Percentiles rank a stretch among this genome's conserved stretches.
phyloP scores from a whole-genome alignment of 2,888 invertebrate species.

The Zygothrica quintamaculata region DNA sequence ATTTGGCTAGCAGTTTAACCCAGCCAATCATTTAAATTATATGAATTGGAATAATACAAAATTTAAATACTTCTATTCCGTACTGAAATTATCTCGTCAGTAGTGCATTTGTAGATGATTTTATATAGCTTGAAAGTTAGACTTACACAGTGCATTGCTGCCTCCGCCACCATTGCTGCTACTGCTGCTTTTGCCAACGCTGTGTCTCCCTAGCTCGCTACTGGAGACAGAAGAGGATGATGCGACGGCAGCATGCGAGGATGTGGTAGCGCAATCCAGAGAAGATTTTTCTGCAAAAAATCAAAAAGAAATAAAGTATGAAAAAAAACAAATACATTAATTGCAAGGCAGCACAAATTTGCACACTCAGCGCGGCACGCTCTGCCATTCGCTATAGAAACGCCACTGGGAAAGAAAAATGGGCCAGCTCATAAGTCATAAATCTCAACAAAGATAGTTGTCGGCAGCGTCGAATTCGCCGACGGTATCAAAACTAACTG shows the following conservation, averaged over 20 bases:
- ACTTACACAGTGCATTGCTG: constrained; percentile 77
- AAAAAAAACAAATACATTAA: constrained; percentile 63
- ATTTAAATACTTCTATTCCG: too few species aligned
- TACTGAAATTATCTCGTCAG: too few species aligned
- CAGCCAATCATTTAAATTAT: too few species aligned
- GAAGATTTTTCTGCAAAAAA: constrained; percentile 81
- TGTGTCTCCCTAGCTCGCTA: constrained; percentile 74
- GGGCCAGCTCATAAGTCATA: constrained; percentile 53
- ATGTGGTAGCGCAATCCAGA: constrained; percentile 78
- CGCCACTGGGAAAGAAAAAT: constrained; percentile 27
- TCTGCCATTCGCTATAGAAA: constrained; percentile 59
- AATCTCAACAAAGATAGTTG: constrained; percentile 79
- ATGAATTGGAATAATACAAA: too few species aligned
- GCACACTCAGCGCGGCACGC: constrained; percentile 73
- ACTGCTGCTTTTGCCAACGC: constrained; percentile 78
- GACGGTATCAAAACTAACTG: constrained; percentile 67
- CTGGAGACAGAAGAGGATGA: constrained; percentile 50
- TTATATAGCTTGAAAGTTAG: constrained; percentile 13
- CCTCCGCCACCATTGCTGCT: constrained; percentile 51
- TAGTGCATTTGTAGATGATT: too few species aligned
- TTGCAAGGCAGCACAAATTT: constrained; percentile 71
- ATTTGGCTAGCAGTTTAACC: too few species aligned
- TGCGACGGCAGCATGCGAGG: constrained; percentile 71
- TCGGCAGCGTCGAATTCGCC: constrained; percentile 47
- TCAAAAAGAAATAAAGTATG: too few species aligned